phyloP scores from a whole-genome alignment of 2,888 invertebrate genomes.

The Amphipyra berbera region DNA sequence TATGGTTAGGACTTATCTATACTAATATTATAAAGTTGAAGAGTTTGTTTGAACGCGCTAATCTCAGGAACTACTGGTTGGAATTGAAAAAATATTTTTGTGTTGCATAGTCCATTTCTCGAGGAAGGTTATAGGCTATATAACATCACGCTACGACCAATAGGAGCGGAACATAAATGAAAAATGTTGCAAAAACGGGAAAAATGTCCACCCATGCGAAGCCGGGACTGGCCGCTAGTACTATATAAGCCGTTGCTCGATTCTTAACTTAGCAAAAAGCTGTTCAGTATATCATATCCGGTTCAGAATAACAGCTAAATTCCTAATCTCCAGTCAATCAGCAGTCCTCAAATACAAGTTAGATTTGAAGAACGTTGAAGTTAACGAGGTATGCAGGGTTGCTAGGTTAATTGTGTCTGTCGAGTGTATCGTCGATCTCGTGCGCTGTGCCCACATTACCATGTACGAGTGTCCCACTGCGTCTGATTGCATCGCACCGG shows the following conservation, averaged over 20 bases:
- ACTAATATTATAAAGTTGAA: no score
- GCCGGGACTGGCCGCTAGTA: no score
- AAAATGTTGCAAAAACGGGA: no score
- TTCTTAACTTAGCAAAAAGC: background rate
- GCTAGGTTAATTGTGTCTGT: constrained; percentile 78
- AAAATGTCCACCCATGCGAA: no score
- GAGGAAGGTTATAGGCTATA: no score
- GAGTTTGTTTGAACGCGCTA: no score
- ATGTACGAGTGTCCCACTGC: constrained; percentile 72
- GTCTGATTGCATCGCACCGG: constrained; percentile 75
- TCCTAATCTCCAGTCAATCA: constrained; percentile 29
- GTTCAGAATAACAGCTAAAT: constrained; percentile 11
- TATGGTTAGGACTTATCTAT: background rate
- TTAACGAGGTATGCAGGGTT: constrained; percentile 71
- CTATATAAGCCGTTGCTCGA: no score
- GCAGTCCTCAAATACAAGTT: constrained; percentile 44
- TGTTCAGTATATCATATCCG: background rate
- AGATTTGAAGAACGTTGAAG: constrained; percentile 61
- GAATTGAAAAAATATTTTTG: no score
- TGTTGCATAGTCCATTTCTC: no score
- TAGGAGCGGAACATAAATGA: no score
- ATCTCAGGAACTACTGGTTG: no score
- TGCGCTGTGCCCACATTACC: constrained; percentile 63
- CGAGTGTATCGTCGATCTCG: constrained; percentile 59
- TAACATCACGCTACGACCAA: no score